phyloP scores from a whole-genome alignment of 2,113 vertebrate species.

The Alosa alosa region DNA sequence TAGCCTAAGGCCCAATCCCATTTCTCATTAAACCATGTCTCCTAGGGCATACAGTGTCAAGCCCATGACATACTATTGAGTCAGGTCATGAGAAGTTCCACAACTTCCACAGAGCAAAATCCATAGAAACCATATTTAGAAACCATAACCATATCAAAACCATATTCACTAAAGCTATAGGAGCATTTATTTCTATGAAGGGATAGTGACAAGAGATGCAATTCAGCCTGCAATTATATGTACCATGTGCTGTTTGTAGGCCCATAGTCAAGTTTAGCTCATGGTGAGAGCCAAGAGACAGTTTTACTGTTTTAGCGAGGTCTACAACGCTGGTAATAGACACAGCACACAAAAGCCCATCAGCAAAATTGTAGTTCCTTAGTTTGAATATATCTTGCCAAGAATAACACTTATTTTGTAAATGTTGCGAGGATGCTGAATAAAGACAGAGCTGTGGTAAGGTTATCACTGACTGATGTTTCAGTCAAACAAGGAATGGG shows the following conservation, averaged over 20 bases:
- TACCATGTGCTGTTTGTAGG: neutral
- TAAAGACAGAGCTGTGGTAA: neutral
- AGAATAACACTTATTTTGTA: neutral
- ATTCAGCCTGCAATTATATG: neutral
- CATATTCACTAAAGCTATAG: no score
- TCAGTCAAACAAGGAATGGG: neutral
- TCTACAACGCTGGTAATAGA: neutral
- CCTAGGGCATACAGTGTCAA: no score
- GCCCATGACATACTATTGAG: neutral
- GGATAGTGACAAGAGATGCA: neutral
- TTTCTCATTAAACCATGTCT: no score
- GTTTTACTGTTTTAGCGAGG: neutral
- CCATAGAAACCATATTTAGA: neutral
- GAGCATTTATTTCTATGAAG: neutral
- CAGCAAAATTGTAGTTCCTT: neutral
- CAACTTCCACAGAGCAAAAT: neutral
- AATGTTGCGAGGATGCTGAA: neutral
- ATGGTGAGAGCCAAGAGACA: neutral
- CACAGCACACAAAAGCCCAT: neutral
- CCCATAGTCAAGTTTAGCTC: no score
- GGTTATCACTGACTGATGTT: neutral
- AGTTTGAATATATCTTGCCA: neutral
- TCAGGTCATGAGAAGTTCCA: neutral
- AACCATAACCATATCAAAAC: no score
- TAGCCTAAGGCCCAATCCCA: neutral